Evolutionary conservation across 1,140 invertebrate species (phyloP), one percentile per base, ranked within the genome.

Genomic region (Bombus pyrosoma): DNA sequence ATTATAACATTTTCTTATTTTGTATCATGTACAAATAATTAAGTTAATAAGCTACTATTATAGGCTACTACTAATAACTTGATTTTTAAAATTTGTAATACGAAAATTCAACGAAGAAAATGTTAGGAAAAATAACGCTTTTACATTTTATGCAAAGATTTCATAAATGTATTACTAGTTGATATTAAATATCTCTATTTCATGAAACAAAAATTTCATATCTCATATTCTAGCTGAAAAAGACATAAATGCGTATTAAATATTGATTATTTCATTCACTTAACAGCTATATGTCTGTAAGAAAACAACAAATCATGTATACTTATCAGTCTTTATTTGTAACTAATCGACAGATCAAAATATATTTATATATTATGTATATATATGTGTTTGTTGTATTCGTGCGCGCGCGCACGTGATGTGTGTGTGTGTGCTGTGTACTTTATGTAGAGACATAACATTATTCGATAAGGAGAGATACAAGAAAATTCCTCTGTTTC

Each of bases 291-390:
- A 39, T 53, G 3, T 47, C 47, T 53, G 22, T 37, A 76, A 53
- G 34, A 39, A 18, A 66, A 18, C 18, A 76, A 83, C 41, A 57
- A 57, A 25, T 66, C 15, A 28, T 41, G 37, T 62, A 74, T 73
- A 71, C 89, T 91, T 92, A 89, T 93, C 92, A 93, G 92, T 93
- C 92, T 93, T 93, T 93, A 93, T 93, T 93, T 32, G 41, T 91
- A 92, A 87, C 88, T 92, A 90, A 90, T 90, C 85, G 85, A 90
- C 90, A 92, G 87, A 91, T 88, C 88, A 92, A 93, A 93, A 93
- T 91, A 92, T 92, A 93, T 91, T 85, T 90, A 79, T 91, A 85
- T 90, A 64, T 82, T 84, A 43, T 87, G 62, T 82, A 32, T 69
- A 68, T 86, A 72, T 62, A 28, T 71, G 0, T 82, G 81, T 78